Evolutionary conservation across 2,797 vertebrate genomes (phyloP).

Genomic region (Hirundo rustica): DNA sequence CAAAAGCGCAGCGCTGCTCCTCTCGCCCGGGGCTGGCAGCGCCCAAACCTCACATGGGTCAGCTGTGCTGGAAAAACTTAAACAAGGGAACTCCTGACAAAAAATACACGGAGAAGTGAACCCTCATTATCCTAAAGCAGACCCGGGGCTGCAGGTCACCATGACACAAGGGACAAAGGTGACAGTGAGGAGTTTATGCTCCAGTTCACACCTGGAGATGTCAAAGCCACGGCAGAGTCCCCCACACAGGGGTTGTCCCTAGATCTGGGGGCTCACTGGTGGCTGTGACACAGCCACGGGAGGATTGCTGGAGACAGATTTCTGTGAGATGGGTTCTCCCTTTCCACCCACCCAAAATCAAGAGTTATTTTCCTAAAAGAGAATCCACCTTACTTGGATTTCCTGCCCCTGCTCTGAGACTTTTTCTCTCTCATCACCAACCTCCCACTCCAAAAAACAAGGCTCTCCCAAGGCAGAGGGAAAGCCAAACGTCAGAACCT

Average conservation of each 20-base stretch:
- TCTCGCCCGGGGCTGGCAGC: background rate
- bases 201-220: background rate
- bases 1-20: background rate
- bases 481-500: background rate
- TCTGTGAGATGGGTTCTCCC: background rate
- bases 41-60: background rate
- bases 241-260: rapidly evolving
- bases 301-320: background rate
- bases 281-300: rapidly evolving
- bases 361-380: background rate
- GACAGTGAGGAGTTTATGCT: background rate
- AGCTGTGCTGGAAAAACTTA: background rate
- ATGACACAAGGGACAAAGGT: background rate
- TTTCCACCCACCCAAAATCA: background rate
- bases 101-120: background rate
- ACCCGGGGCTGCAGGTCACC: background rate
- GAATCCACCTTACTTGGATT: background rate
- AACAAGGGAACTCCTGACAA: background rate
- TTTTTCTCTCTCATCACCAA: background rate
- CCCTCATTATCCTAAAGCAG: conserved; percentile 9
- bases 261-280: background rate
- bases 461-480: background rate
- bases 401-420: background rate
- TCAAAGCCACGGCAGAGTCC: rapidly evolving
- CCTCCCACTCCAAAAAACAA: background rate